Conservation (phyloP, 1,140 invertebrate species). For the Venustaconcha ellipsiformis region DNA sequence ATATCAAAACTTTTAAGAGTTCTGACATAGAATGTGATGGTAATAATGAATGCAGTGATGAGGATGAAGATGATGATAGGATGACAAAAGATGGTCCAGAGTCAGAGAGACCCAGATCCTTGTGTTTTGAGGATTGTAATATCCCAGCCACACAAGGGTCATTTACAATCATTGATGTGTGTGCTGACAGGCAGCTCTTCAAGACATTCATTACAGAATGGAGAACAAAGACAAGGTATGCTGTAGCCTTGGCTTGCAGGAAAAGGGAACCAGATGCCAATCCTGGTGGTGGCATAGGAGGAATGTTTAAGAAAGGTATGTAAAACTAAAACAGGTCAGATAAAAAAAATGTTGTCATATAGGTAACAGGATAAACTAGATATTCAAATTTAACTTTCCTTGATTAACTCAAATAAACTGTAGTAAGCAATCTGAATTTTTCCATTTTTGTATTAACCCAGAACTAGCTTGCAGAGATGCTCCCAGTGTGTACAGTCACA, state of each 20-base stretch:
- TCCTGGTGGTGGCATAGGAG: constrained; percentile 46
- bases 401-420: too few relatives aligned
- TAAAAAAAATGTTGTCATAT: too few relatives aligned
- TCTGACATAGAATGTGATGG: not conserved
- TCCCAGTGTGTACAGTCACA: too few relatives aligned
- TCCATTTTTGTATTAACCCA: too few relatives aligned
- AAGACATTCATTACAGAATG: constrained; percentile 67
- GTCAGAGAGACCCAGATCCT: constrained; percentile 26
- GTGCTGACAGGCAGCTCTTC: constrained; percentile 62
- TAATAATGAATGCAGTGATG: constrained; percentile 5
- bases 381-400: too few relatives aligned
- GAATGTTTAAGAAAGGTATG: constrained; percentile 41
- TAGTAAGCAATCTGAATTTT: too few relatives aligned
- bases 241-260: constrained; percentile 67
- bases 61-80: constrained; percentile 17
- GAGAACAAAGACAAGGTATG: constrained; percentile 55
- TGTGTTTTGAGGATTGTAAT: constrained; percentile 34
- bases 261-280: constrained; percentile 27
- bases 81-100: constrained; percentile 11
- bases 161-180: constrained; percentile 69
- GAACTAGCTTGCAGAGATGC: too few relatives aligned
- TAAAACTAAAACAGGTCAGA: too few relatives aligned
- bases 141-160: constrained; percentile 47
- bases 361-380: too few relatives aligned
- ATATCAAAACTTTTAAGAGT: too few relatives aligned